These are phyloP conservation scores for Neostethus bicornis DNA, from an alignment of 2,797 vertebrate genomes.

Conservation along the genomic window DNA sequence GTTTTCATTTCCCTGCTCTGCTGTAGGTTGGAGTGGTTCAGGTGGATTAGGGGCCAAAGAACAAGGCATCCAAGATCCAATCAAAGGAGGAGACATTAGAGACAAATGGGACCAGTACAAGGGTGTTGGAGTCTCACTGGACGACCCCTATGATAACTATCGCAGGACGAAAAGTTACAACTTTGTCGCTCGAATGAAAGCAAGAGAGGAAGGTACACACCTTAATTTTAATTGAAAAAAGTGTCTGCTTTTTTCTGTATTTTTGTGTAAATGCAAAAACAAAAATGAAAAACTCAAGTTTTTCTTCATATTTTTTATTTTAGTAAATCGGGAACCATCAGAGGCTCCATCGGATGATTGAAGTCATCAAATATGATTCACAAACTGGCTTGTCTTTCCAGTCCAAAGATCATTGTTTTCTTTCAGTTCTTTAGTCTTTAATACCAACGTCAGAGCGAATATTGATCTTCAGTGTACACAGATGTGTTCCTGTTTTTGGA, in stretches of 20 bases:
- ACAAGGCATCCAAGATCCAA: constrained; percentile 97
- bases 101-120: constrained; percentile 99
- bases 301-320: not conserved
- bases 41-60: constrained; percentile 96
- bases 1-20: not conserved
- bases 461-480: not conserved
- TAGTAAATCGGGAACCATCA: constrained; percentile 79
- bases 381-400: not conserved
- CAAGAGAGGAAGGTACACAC: constrained; percentile 90
- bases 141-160: constrained; percentile 98
- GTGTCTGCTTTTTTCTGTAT: not conserved
- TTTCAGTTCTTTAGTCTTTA: constrained; percentile 7
- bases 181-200: constrained; percentile 98
- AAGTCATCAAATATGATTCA: constrained; percentile 31
- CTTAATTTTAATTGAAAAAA: not conserved
- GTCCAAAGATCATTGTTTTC: not conserved
- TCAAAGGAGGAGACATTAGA: constrained; percentile 94
- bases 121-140: constrained; percentile 93
- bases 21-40: constrained; percentile 93
- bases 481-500: not conserved
- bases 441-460: not conserved
- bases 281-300: too few relatives aligned
- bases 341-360: constrained; percentile 75
- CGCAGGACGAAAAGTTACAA: constrained; percentile 98
- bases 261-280: too few relatives aligned